Evolutionary conservation across 2,888 invertebrate species (phyloP), one percentile per base, ranked within the genome.

Genomic region (Rhagium mordax): DNA sequence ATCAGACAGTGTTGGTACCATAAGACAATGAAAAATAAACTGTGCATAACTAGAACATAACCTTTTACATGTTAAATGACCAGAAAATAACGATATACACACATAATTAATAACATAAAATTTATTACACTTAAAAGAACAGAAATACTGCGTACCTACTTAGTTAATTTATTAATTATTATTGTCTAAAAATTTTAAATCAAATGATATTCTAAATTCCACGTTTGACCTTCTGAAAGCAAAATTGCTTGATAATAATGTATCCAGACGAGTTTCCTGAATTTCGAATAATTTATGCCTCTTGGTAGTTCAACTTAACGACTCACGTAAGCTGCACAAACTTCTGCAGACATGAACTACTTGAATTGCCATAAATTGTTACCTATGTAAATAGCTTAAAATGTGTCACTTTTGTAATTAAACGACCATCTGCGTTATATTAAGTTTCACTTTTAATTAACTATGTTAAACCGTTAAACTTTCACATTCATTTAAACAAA

Each of bases 331-430:
- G 6, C 29, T 59, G 27, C 18, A 29, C 57, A 16, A 59, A 59
- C 16, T 59, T 59, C 24, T 8, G 1, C 8, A 59, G 57, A 59
- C 57, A 59, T 29, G 16, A 27, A 59, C 29, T 29, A 59, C 15
- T 59, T 59, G 29, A 59, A 59, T 29, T 59, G 57, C 57, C 24
- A 29, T 59, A 33, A 33, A 33, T 33, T 33, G 33, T 33, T 33
- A 33, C 33, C 33, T 33, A 13, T 33, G 33, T 33, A 33, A 33
- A 33, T 33, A 33, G 33, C 33, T 33, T 33, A 33, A 33, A 33
- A 13, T 33, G 33, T 33, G 33, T 33, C 33, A 33, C 33, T 33
- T 33, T 8, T 33, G 10, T 33, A 33, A 33, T 33, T 33, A 33
- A 33, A 33, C 10, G 10, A 33, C 33, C 33, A 33, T 33, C 33